A percentile compares a stretch with the other conserved stretches of the same genome.
phyloP scores from a whole-genome alignment of 2,888 invertebrate species.

The Megastigmus dorsalis region DNA sequence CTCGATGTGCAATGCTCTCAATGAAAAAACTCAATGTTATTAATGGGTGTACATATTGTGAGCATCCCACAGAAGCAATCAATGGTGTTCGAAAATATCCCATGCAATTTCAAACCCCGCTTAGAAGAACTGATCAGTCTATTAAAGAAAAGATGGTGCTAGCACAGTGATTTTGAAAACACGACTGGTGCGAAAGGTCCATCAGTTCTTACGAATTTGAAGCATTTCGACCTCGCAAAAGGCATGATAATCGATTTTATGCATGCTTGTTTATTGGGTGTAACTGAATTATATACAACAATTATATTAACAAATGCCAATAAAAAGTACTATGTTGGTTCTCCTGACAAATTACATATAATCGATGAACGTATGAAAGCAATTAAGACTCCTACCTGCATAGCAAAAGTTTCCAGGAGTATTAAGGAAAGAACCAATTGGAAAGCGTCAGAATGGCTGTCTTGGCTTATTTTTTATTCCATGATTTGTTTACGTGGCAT shows the following conservation, averaged over 20 bases:
- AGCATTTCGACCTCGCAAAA: slow-evolving; percentile 42
- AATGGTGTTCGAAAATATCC: background rate
- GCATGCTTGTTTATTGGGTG: slow-evolving; percentile 40
- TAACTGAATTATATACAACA: slow-evolving; percentile 35
- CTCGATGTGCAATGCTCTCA: slow-evolving; percentile 40
- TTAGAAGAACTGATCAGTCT: background rate
- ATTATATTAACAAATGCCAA: slow-evolving; percentile 26
- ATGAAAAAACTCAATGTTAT: slow-evolving; percentile 53
- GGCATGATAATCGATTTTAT: slow-evolving; percentile 48
- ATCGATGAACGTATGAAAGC: background rate
- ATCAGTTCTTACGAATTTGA: slow-evolving; percentile 32
- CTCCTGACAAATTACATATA: background rate
- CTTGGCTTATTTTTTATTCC: slow-evolving; percentile 55
- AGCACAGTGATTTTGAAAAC: no score
- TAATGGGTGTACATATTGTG: slow-evolving; percentile 52
- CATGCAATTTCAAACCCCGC: background rate
- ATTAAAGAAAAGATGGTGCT: background rate
- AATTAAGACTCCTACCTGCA: background rate
- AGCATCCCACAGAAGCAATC: slow-evolving; percentile 7
- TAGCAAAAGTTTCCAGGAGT: background rate
- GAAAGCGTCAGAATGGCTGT: slow-evolving; percentile 52
- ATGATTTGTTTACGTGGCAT: slow-evolving; percentile 35
- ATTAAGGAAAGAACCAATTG: no score
- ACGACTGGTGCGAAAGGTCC: slow-evolving; percentile 27
- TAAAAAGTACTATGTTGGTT: background rate